phyloP scores from a whole-genome alignment of 2,888 invertebrate genomes.

The Encarsia formosa region DNA sequence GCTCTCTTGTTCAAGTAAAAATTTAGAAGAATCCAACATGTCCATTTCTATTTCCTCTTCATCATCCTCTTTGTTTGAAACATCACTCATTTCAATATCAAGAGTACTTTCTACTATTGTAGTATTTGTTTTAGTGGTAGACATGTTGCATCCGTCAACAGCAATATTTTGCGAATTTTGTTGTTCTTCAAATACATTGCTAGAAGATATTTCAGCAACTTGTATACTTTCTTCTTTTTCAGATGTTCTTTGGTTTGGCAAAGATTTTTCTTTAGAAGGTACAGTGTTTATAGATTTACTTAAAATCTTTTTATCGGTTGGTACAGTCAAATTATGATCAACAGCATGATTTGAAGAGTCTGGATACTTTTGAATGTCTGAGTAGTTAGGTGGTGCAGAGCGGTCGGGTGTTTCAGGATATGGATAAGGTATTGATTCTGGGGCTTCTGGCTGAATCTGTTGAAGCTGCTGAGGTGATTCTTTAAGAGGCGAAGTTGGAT shows the following conservation, averaged over 20 bases:
- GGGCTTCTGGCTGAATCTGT: neutral
- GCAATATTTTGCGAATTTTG: neutral
- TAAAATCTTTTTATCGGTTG: neutral
- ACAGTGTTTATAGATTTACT: neutral
- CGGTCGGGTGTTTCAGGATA: neutral
- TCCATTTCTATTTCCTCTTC: neutral
- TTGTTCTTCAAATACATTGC: conserved; percentile 34
- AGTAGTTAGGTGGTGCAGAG: neutral
- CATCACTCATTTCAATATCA: too few species aligned
- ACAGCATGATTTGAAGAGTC: conserved; percentile 31
- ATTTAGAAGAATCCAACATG: conserved; percentile 4
- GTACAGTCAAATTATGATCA: neutral
- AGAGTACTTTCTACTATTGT: conserved; percentile 7
- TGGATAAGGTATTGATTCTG: neutral
- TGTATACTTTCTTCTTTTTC: conserved; percentile 36
- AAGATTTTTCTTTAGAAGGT: conserved; percentile 2
- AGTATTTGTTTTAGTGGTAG: neutral
- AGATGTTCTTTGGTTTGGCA: neutral
- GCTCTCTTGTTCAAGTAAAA: conserved; percentile 11
- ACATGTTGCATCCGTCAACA: neutral
- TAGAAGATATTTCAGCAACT: conserved; percentile 44
- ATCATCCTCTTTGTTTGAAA: neutral
- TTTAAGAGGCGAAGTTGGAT: too few species aligned
- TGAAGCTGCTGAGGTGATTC: too few species aligned
- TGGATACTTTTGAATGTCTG: conserved; percentile 30